A percentile compares a stretch with the other conserved stretches of the same genome.
These are phyloP conservation scores for Drosophila basisetae DNA, from an alignment of 2,888 invertebrate genomes.

Conservation along the genomic window DNA sequence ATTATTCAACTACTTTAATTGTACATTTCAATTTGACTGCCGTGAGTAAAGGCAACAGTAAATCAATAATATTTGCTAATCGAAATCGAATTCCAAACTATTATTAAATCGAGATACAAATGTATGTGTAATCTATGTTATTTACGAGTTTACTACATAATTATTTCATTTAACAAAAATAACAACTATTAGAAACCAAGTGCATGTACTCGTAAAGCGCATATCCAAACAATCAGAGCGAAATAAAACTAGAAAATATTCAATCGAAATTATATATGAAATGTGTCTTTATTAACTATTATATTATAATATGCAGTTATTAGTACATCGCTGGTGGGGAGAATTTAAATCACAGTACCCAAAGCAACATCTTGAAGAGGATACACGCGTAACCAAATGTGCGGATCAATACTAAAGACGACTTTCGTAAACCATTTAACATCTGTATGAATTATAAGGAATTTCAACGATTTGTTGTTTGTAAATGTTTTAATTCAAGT, in stretches of 20 bases:
- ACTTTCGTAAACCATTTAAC: neutral
- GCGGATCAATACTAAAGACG: neutral
- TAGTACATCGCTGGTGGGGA: neutral
- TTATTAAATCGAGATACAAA: conserved; percentile 7
- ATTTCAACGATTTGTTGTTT: neutral
- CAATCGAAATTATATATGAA: conserved; percentile 25
- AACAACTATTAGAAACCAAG: conserved; percentile 47
- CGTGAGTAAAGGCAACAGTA: conserved; percentile 35
- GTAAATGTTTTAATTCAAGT: neutral
- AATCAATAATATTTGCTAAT: conserved; percentile 38
- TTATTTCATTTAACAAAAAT: conserved; percentile 37
- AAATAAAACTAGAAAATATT: conserved; percentile 77
- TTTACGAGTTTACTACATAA: conserved; percentile 31
- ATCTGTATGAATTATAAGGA: neutral
- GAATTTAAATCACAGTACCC: no score
- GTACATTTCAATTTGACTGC: conserved; percentile 51
- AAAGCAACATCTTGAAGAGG: neutral
- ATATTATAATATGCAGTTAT: neutral
- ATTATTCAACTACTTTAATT: conserved; percentile 49
- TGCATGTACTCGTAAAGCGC: conserved; percentile 65
- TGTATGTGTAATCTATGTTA: conserved; percentile 32
- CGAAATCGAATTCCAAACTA: conserved; percentile 33
- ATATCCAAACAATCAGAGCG: conserved; percentile 76
- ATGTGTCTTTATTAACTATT: neutral
- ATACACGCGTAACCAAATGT: neutral